These are phyloP conservation scores for Anolis sagrei DNA, from an alignment of 2,113 vertebrate genomes.

Conservation along the genomic window DNA sequence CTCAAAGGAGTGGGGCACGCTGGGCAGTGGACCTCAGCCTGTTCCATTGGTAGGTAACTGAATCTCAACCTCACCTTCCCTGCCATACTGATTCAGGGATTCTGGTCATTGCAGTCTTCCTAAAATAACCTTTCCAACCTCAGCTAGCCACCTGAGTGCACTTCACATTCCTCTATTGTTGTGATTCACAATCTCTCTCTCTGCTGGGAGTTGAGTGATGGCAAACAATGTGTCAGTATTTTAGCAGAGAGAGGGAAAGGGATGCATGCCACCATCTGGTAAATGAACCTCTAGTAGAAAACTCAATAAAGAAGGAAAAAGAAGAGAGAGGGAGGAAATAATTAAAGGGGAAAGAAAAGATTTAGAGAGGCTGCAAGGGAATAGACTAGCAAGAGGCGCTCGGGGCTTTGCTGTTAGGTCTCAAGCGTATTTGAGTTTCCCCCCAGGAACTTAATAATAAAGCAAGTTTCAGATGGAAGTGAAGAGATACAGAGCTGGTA, in stretches of 20 bases:
- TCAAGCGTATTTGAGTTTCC: constrained; percentile 20
- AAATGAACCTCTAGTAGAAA: constrained; percentile 37
- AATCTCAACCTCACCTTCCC: no score
- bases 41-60: no score
- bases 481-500: constrained; percentile 27
- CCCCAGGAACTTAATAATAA: constrained; percentile 29
- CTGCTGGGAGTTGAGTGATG: neutral
- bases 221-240: neutral
- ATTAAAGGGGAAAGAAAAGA: constrained; percentile 35
- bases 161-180: neutral
- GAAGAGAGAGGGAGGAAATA: constrained; percentile 1
- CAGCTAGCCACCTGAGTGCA: neutral
- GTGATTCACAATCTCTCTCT: neutral
- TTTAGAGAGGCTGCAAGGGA: constrained; percentile 42
- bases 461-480: constrained; percentile 2
- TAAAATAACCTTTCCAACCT: no score
- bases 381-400: constrained; percentile 30
- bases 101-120: neutral
- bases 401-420: constrained; percentile 15
- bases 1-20: no score
- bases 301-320: neutral
- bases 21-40: no score
- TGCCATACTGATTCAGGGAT: neutral
- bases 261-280: constrained; percentile 26
- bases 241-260: neutral